Conservation (phyloP, 2,888 invertebrate species). For the Phrixothrix hirtus region DNA sequence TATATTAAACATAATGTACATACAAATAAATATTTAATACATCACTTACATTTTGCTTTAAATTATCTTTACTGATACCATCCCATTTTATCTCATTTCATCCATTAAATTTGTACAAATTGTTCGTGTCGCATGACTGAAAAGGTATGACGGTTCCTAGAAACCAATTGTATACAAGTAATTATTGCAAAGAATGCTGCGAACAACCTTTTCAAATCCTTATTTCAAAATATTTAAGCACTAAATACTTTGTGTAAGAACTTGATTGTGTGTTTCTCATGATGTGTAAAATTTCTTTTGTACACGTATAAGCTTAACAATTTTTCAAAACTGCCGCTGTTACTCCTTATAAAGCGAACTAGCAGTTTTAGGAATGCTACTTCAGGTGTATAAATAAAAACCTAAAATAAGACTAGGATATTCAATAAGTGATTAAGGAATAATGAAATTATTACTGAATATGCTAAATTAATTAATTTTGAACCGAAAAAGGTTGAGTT, state of each 20-base stretch:
- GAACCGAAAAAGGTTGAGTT: too few relatives aligned
- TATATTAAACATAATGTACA: not conserved
- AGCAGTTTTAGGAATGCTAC: not conserved
- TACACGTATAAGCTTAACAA: not conserved
- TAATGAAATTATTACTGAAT: too few relatives aligned
- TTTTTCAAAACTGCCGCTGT: not conserved
- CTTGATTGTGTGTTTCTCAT: slow-evolving; percentile 4
- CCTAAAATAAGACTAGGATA: too few relatives aligned
- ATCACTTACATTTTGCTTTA: too few relatives aligned
- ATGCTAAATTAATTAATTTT: too few relatives aligned
- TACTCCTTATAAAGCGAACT: not conserved
- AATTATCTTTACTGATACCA: too few relatives aligned
- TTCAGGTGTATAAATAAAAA: not conserved
- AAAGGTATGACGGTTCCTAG: slow-evolving; percentile 13
- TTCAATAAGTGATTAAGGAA: too few relatives aligned
- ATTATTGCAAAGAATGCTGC: slow-evolving; percentile 17
- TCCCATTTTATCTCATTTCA: too few relatives aligned
- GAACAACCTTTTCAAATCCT: slow-evolving; percentile 7
- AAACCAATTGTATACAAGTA: slow-evolving; percentile 16
- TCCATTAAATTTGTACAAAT: slow-evolving; percentile 8
- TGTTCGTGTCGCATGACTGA: slow-evolving; percentile 7
- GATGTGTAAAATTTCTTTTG: slow-evolving; percentile 18
- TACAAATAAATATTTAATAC: too few relatives aligned
- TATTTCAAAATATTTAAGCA: slow-evolving; percentile 5
- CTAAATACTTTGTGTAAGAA: slow-evolving; percentile 1